A percentile compares a stretch with the other conserved stretches of the same genome.
phyloP scores from a whole-genome alignment of 2,113 vertebrate species.

The Gymnorhina tibicen region DNA sequence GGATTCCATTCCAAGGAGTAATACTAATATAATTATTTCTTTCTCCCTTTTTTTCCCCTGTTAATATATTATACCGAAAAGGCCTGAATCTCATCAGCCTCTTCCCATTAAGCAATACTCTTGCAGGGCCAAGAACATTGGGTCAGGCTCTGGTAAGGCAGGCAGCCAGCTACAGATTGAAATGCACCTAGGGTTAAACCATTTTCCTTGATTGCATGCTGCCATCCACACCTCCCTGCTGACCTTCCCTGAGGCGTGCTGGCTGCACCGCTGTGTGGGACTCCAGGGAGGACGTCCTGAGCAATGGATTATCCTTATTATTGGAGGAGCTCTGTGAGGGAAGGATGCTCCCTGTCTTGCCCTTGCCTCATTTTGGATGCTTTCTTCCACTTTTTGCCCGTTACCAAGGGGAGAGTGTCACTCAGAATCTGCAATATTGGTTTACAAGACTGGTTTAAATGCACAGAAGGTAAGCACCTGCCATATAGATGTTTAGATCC shows the following conservation, averaged over 20 bases:
- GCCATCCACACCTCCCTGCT: not conserved
- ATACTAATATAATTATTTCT: not conserved
- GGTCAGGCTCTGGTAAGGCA: not conserved
- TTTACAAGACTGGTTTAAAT: not conserved
- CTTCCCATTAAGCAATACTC: not conserved
- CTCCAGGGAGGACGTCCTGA: not conserved
- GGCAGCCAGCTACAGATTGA: not conserved
- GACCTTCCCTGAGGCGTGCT: not conserved
- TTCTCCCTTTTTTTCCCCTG: accelerated
- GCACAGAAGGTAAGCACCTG: not conserved
- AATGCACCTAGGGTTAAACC: not conserved
- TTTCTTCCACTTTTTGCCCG: not conserved
- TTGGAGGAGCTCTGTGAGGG: not conserved
- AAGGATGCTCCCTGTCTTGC: not conserved
- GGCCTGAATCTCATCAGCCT: not conserved
- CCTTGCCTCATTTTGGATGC: not conserved
- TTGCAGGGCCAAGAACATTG: not conserved
- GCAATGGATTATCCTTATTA: not conserved
- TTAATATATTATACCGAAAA: not conserved
- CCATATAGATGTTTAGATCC: not conserved
- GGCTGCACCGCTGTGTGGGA: not conserved
- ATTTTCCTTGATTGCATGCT: not conserved
- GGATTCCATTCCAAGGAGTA: not conserved
- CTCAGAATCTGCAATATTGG: not conserved
- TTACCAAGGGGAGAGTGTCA: not conserved